Evolutionary conservation across 2,797 vertebrate genomes (phyloP), one percentile per base, ranked within the genome.

Genomic region (Crocodylus rhombifer): DNA sequence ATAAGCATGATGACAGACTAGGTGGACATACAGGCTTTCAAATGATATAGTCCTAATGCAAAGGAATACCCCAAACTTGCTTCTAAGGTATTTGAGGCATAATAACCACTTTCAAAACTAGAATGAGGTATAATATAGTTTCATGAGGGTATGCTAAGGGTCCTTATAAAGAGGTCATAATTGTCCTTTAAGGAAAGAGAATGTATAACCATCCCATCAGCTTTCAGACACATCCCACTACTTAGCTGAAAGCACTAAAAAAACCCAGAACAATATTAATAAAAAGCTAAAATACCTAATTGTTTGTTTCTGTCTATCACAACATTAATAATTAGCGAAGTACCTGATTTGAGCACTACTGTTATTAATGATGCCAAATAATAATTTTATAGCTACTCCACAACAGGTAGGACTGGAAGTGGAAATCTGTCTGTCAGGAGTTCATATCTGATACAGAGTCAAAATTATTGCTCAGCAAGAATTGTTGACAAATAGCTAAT

Each of bases 211-310:
- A 89, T 36, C 57, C 28, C 57, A 86, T 33, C 57, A 25, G 55
- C 42, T 80, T 94, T 89, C 87, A 87, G 60, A 83, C 12, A 33
- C 67, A 69, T 18, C 18, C 67, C 12, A 36, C 17, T 69, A 33
- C 30, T 33, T 69, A 36, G 18, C 33, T 16, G 67, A 69, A 30
- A 69, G 33, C 67, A 36, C 33, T 69, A 30, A 33, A 21, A 69
- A 69, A 36, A 69, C 23, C 14, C 42, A 33, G 71, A 93, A 60
- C 6, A 58, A 5, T 75, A 75, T 75, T 67, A 77, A 16, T 75
- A 87, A 23, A 17, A 91, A 80, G 26, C 71, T 23, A 95, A 86
- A 94, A 75, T 90, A 84, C 69, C 25, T 84, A 55, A 84, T 85
- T 89, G 56, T n/a, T n/a, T n/a, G n/a, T 81, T 56, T 84, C 74